Evolutionary conservation across 2,888 invertebrate species (phyloP).

Genomic region (Scaptomyza reducta): DNA sequence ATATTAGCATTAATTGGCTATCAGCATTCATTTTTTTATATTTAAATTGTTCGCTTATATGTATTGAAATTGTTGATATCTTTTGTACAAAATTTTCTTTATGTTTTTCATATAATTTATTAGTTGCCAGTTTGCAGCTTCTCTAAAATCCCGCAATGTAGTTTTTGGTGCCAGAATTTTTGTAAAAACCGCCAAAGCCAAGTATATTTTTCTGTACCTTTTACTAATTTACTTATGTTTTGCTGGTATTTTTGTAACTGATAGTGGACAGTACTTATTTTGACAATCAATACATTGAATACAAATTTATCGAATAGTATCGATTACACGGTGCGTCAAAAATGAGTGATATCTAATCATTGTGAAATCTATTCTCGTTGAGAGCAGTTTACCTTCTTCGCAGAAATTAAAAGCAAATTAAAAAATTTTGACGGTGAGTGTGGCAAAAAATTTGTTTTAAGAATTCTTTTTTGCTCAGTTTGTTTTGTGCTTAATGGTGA

Average conservation of each 20-base stretch:
- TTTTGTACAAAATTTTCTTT: too few relatives aligned
- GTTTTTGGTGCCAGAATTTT: too few relatives aligned
- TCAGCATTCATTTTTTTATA: too few relatives aligned
- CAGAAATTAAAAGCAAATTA: neutral
- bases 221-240: neutral
- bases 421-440: conserved; percentile 48
- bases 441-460: conserved; percentile 10
- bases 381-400: conserved; percentile 16
- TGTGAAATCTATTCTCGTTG: conserved; percentile 29
- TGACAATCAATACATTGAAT: neutral
- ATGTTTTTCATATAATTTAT: too few relatives aligned
- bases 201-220: too few relatives aligned
- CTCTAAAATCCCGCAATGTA: too few relatives aligned
- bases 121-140: too few relatives aligned
- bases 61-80: too few relatives aligned
- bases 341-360: conserved; percentile 9
- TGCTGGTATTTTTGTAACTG: neutral
- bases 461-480: conserved; percentile 7
- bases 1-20: too few relatives aligned
- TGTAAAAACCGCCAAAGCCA: too few relatives aligned
- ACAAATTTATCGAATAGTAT: neutral
- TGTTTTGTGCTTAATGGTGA: conserved; percentile 25
- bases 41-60: too few relatives aligned
- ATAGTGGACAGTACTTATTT: neutral
- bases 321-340: neutral